Conservation (phyloP, 2,113 vertebrate genomes). For the Otis tarda region DNA sequence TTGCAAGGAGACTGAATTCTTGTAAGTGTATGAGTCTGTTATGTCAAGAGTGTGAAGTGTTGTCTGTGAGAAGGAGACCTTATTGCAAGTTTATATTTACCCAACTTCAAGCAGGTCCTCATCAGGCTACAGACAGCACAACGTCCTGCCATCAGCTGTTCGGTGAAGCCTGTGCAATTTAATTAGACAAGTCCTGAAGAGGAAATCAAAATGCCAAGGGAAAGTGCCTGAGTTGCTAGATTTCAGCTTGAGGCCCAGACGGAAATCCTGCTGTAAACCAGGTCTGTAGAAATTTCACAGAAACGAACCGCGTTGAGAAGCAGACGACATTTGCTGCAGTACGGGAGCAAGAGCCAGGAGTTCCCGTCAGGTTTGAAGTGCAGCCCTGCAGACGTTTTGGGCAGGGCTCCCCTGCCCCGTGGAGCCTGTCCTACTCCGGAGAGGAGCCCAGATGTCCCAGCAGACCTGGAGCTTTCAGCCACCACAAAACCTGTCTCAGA, state of each 20-base stretch:
- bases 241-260: not conserved
- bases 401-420: not conserved
- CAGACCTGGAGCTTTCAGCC: not conserved
- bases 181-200: not conserved
- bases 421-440: not conserved
- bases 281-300: not conserved
- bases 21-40: not conserved
- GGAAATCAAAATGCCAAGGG: not conserved
- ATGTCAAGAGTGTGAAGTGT: not conserved
- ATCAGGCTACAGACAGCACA: not conserved
- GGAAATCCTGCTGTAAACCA: not conserved
- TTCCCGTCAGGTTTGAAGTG: not conserved
- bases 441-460: not conserved
- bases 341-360: not conserved
- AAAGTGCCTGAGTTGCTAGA: not conserved
- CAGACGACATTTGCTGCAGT: too few relatives aligned
- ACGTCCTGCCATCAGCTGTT: not conserved
- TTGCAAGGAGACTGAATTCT: not conserved
- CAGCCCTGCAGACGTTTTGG: not conserved
- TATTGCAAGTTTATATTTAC: not conserved
- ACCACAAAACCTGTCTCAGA: fast-evolving
- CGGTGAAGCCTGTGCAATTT: not conserved
- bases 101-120: not conserved
- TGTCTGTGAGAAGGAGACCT: not conserved
- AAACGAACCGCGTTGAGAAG: not conserved